Evolutionary conservation across 2,113 vertebrate species (phyloP), one percentile per base, ranked within the genome.

Genomic region (Solea solea): DNA sequence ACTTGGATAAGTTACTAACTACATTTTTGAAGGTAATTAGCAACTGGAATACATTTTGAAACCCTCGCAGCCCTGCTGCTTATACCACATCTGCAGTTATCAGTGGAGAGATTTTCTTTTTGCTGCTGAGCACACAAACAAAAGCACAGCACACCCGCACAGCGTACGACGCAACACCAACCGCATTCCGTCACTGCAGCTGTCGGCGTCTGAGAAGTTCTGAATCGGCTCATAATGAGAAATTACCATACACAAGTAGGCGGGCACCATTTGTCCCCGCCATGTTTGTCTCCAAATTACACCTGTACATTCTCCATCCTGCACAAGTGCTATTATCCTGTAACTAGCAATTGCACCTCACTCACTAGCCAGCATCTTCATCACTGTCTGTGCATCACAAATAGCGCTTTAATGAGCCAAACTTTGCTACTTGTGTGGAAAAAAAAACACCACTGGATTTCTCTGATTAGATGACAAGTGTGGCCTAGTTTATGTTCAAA

Each of bases 161-260:
- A 39, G 14, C 1, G 21, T 48, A 13, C 25, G 14, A 48, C 52
- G 58, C 53, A 55, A 41, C 39, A 63, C 28, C 46, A 57, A 28
- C 65, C 34, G 34, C 56, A 51, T 68, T 76, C 55, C 82, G 78
- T 69, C 57, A 16, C 62, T 64, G 75, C 81, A 89, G 79, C 88
- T 89, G 85, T 72, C 71, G 62, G 25, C 15, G 12, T 65, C 16
- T 72, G 49, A 78, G 69, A 79, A 80, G 44, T 72, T 87, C 54
- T 72, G 71, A 76, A 76, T 71, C 40, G 70, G 81, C 78, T 72
- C 59, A 75, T 86, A 69, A 90, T 81, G 76, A 86, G 70, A 80
- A 53, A 88, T 89, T 87, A 84, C 73, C 84, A 85, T 84, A 70
- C 16, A 62, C 59, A 65, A 83, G 74, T 79, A 82, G 69, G 62